Evolutionary conservation across 2,797 vertebrate species (phyloP).

Genomic region (Pagetopsis macropterus): DNA sequence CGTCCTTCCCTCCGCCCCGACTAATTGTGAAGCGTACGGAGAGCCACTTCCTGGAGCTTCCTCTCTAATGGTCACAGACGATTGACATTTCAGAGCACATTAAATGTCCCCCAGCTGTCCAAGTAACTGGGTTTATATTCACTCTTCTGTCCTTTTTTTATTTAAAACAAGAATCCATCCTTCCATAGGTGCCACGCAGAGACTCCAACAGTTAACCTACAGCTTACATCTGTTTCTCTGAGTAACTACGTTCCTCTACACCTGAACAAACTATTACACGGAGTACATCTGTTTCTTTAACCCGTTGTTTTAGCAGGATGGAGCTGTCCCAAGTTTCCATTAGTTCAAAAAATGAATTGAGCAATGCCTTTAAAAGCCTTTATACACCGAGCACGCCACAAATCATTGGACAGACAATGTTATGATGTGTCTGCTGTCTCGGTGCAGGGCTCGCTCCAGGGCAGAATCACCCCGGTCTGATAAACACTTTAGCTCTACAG

Average conservation of each 20-base stretch:
- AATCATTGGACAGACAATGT: conserved; percentile 74
- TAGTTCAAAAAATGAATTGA: conserved; percentile 65
- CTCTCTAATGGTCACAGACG: conserved; percentile 76
- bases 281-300: conserved; percentile 56
- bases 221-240: conserved; percentile 46
- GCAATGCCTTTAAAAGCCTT: conserved; percentile 75
- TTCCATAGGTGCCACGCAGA: conserved; percentile 39
- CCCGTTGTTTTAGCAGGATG: conserved; percentile 47
- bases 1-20: conserved; percentile 65
- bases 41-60: conserved; percentile 80
- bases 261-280: conserved; percentile 70
- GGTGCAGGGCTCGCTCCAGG: conserved; percentile 63
- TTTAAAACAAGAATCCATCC: conserved; percentile 47
- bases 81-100: conserved; percentile 77
- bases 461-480: conserved; percentile 70
- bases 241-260: conserved; percentile 43
- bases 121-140: conserved; percentile 72
- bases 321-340: conserved; percentile 66
- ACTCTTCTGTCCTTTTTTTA: conserved; percentile 35
- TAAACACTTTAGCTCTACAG: conserved; percentile 68
- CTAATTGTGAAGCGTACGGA: conserved; percentile 76
- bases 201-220: conserved; percentile 44
- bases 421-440: conserved; percentile 76
- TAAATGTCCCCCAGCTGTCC: conserved; percentile 82
- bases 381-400: conserved; percentile 57